A percentile compares a stretch with the other conserved stretches of the same genome.
These are phyloP conservation scores for Odontesthes bonariensis DNA, from an alignment of 2,113 vertebrate genomes.

Conservation along the genomic window DNA sequence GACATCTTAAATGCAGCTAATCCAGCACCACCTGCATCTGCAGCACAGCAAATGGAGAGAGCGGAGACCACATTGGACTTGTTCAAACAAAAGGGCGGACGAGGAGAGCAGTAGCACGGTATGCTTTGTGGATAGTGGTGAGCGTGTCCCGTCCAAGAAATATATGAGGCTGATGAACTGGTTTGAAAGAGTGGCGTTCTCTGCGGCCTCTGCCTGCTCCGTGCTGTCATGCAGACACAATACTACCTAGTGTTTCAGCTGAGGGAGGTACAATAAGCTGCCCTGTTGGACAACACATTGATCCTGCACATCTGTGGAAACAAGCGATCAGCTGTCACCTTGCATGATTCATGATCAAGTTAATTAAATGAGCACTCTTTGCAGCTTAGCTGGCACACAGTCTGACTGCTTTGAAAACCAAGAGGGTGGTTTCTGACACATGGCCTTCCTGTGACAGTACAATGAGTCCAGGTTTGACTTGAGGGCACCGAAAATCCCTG, in stretches of 20 bases:
- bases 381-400: constrained; percentile 26
- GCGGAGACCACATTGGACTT: constrained; percentile 70
- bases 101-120: constrained; percentile 72
- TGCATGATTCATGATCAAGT: constrained; percentile 49
- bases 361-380: constrained; percentile 50
- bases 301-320: constrained; percentile 45
- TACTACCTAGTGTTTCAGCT: constrained; percentile 49
- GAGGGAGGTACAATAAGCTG: constrained; percentile 32
- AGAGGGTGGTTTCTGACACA: constrained; percentile 30
- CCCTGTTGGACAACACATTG: constrained; percentile 19
- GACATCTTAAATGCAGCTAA: constrained; percentile 51
- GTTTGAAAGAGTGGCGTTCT: constrained; percentile 62
- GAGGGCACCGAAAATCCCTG: constrained; percentile 10
- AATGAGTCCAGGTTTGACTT: constrained; percentile 53
- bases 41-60: constrained; percentile 32
- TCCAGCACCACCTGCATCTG: constrained; percentile 56
- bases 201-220: neutral
- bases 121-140: constrained; percentile 75
- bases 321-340: constrained; percentile 53
- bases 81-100: constrained; percentile 73
- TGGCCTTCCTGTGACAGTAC: constrained; percentile 42
- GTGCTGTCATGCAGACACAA: constrained; percentile 35
- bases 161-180: constrained; percentile 63
- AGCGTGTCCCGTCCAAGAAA: constrained; percentile 73
- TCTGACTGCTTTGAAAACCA: constrained; percentile 40